phyloP scores from a whole-genome alignment of 1,140 invertebrate genomes.

The Drosophila ironensis region DNA sequence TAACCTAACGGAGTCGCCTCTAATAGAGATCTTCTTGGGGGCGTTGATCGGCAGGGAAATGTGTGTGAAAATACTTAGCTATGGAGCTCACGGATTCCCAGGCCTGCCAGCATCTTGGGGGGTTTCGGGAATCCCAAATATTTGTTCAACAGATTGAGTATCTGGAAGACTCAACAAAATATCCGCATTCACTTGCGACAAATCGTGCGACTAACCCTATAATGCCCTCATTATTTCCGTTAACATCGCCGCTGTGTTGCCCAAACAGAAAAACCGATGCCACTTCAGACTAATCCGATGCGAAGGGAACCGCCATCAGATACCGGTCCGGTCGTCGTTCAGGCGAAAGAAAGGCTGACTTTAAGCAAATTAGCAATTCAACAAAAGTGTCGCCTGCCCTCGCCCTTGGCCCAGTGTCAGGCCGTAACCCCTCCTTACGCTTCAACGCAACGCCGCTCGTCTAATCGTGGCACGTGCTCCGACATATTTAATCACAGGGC shows the following conservation, averaged over 20 bases:
- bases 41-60: conserved; percentile 30
- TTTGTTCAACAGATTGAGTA: too few relatives aligned
- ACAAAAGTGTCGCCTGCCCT: conserved; percentile 58
- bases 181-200: background rate
- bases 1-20: conserved; percentile 21
- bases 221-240: conserved; percentile 35
- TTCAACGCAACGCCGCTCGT: conserved; percentile 62
- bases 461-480: conserved; percentile 78
- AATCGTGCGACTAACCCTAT: conserved; percentile 37
- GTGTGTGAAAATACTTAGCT: conserved; percentile 18
- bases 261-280: conserved; percentile 15
- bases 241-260: conserved; percentile 4
- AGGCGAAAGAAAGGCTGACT: conserved; percentile 42
- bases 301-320: background rate
- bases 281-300: conserved; percentile 27
- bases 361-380: conserved; percentile 73
- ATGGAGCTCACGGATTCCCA: conserved; percentile 15
- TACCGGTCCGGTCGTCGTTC: conserved; percentile 10
- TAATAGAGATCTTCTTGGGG: conserved; percentile 18
- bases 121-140: background rate
- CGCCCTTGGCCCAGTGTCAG: background rate
- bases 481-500: conserved; percentile 74
- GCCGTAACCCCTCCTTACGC: conserved; percentile 49
- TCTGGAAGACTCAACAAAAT: background rate
- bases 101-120: conserved; percentile 5